Conservation (phyloP, 2,888 invertebrate genomes). For the Acanthococcus lagerstroemiae region DNA sequence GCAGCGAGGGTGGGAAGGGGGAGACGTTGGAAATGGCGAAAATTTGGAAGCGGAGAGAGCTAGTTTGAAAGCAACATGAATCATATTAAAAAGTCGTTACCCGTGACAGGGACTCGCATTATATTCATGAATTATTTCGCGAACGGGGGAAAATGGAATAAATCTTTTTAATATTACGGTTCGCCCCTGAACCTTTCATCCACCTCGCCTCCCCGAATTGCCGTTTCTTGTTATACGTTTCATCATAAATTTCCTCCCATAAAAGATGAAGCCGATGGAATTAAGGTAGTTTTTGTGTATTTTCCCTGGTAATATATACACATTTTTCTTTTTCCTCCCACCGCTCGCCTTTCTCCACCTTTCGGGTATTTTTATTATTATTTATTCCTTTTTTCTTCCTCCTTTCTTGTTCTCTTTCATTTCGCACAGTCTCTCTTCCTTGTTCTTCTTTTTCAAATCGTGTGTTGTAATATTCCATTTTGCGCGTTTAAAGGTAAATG, state of each 20-base stretch:
- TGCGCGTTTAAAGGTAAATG: no score
- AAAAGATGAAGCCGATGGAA: conserved; percentile 30
- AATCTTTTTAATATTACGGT: conserved; percentile 30
- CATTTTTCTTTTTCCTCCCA: not conserved
- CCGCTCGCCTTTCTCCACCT: not conserved
- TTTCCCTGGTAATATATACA: conserved; percentile 1
- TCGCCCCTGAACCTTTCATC: conserved; percentile 24
- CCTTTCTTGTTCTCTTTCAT: not conserved
- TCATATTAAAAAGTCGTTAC: conserved; percentile 30
- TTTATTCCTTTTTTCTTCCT: not conserved
- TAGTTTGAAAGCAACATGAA: conserved; percentile 30
- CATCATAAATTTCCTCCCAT: conserved; percentile 29
- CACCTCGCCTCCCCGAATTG: conserved; percentile 4
- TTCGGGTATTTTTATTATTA: not conserved
- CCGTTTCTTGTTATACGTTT: conserved; percentile 25
- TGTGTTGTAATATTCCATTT: not conserved
- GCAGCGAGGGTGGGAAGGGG: no score
- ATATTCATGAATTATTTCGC: conserved; percentile 29
- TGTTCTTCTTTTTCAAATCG: not conserved
- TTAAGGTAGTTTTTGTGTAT: conserved; percentile 30
- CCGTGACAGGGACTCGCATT: conserved; percentile 30
- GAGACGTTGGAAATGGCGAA: conserved; percentile 10
- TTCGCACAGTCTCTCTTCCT: not conserved
- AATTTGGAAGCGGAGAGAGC: conserved; percentile 15
- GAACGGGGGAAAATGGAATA: conserved; percentile 30